Evolutionary conservation across 2,888 invertebrate species (phyloP), one percentile per base, ranked within the genome.

Genomic region (Nomada fucata): DNA sequence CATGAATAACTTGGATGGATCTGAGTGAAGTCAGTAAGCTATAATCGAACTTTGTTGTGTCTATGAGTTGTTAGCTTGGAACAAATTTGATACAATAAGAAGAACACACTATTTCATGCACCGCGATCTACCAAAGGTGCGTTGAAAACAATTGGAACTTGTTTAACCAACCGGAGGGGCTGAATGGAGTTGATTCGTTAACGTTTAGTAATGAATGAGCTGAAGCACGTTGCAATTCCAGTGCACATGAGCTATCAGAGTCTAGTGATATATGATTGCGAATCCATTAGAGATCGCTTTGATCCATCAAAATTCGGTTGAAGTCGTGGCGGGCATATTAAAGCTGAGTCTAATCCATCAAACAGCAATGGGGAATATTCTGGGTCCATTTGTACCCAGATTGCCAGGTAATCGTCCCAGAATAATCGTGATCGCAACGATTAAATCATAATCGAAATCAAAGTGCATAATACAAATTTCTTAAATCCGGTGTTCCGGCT

Each of bases 301-400:
- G 59, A 67, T 74, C 59, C 50, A 26, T 67, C n/a, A 26, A 42
- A 59, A 59, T 52, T 23, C 18, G 23, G n/a, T 18, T 42, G 50
- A 42, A 52, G 20, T 59, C 18, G 50, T 36, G n/a, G 20, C 10
- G 23, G 10, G 67, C 42, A 65, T 44, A 23, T 67, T 52, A 60
- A 69, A 67, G 50, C 50, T 67, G 23, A 50, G 3, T 52, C 20
- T 52, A 7, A 60, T 60, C 57, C 18, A 23, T 74, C 36, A 18
- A 67, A 52, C 36, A 36, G 23, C 11, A 53, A 71, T 52, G 44
- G 20, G 23, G 23, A 57, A 44, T n/a, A 44, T 63, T 50, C 50
- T 50, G 18, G 50, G 18, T 47, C 36, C 13, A 65, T 65, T 50
- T 50, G 13, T 47, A 57, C 13, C 20, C 11, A 47, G 2, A 11